Evolutionary conservation across 2,888 invertebrate genomes (phyloP), one percentile per base, ranked within the genome.

Genomic region (Drosophila falleni): DNA sequence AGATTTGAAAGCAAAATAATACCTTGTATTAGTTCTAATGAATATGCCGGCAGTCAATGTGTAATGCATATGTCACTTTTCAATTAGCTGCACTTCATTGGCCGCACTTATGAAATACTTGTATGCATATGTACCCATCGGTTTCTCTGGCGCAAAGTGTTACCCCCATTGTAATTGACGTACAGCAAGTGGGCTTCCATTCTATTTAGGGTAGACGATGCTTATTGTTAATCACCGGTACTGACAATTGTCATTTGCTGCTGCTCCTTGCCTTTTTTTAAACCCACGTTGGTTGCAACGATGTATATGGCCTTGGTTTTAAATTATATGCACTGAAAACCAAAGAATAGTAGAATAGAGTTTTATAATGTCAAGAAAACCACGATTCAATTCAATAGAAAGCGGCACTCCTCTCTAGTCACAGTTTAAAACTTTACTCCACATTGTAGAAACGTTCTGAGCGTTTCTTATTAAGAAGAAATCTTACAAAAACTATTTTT

Each of bases 21-120:
- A 15, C 46, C 56, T 33, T 26, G 10, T 13, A 29, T 26, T 29
- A 16, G 9, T 33, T 3, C 23, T 4, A 3, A 23, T 4, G 23
- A 11, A 2, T 13, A 26, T 10, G 31, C 6, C n/a, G 13, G 13
- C 31, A 33, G 4, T 13, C 16, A 10, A 55, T 44, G 19, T 58
- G 46, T 26, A 58, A 47, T 59, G 39, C 49, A 59, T 39, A 59
- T 59, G 31, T 5, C 59, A 59, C 29, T 50, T 49, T 29, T 50
- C 37, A 59, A 49, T 59, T 59, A 59, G 49, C 59, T 79, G 86
- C 86, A 86, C 78, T 85, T 85, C 49, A 81, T 85, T 85, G 85
- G 85, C 73, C 82, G 85, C 85, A 66, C 61, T 71, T 77, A 73
- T 75, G 61, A 62, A 71, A 62, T 64, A 37, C 50, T 31, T 55